phyloP scores from a whole-genome alignment of 2,888 invertebrate species.

The Tolmerus cingulatus region DNA sequence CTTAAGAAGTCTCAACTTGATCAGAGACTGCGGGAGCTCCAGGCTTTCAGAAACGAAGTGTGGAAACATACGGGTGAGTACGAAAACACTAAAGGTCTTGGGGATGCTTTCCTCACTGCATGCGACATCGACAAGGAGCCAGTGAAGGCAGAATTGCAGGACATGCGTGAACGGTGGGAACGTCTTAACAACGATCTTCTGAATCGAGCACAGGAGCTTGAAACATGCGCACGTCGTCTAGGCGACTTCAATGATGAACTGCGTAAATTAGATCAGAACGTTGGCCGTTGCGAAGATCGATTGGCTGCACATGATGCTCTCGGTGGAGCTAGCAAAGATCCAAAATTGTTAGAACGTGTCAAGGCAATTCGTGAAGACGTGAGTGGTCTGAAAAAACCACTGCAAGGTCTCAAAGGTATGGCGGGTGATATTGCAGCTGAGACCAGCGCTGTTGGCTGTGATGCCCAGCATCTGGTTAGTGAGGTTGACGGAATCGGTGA shows the following conservation, averaged over 20 bases:
- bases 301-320: conserved; percentile 73
- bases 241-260: conserved; percentile 86
- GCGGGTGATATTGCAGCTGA: conserved; percentile 81
- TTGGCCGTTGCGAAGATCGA: conserved; percentile 89
- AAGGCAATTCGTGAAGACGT: conserved; percentile 85
- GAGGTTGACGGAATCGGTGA: conserved; percentile 81
- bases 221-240: conserved; percentile 82
- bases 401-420: conserved; percentile 64
- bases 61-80: conserved; percentile 93
- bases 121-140: conserved; percentile 93
- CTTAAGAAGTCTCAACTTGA: conserved; percentile 88
- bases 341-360: conserved; percentile 84
- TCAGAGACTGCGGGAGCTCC: conserved; percentile 85
- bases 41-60: conserved; percentile 89
- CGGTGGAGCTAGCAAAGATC: conserved; percentile 79
- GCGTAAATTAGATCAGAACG: conserved; percentile 82
- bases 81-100: conserved; percentile 85
- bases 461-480: conserved; percentile 79
- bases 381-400: conserved; percentile 77
- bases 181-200: conserved; percentile 80
- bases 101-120: conserved; percentile 85
- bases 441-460: conserved; percentile 78
- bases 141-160: conserved; percentile 81
- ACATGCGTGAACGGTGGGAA: conserved; percentile 90
- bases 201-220: conserved; percentile 64